Percentiles rank a stretch among this genome's conserved stretches.
These are phyloP conservation scores for Sprattus sprattus DNA, from an alignment of 2,113 vertebrate genomes.

Conservation along the genomic window DNA sequence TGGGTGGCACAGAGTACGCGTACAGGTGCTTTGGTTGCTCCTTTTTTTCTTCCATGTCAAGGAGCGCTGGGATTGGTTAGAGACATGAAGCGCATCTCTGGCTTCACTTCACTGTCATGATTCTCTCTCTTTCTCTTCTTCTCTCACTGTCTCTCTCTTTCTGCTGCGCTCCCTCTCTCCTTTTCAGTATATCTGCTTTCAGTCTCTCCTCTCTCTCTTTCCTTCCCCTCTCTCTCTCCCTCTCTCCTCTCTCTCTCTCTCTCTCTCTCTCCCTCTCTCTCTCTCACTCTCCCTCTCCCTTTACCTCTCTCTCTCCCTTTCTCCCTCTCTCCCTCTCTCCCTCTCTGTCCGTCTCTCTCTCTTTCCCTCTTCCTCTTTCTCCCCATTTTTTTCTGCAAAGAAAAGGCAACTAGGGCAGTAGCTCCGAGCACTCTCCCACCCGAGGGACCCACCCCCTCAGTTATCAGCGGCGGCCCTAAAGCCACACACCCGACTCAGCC, in stretches of 20 bases:
- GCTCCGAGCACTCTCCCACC: neutral
- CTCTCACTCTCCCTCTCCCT: neutral
- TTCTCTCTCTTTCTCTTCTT: neutral
- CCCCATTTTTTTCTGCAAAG: neutral
- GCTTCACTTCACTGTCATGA: neutral
- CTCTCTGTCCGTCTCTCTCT: neutral
- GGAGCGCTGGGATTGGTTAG: neutral
- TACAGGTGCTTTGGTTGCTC: slow-evolving; percentile 26
- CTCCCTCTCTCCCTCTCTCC: neutral
- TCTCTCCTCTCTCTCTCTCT: neutral
- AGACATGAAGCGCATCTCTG: neutral
- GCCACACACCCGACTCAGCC: neutral
- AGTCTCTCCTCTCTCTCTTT: neutral
- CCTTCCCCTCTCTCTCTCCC: neutral
- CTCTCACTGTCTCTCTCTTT: neutral
- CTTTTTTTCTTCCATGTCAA: neutral
- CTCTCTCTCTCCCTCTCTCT: slow-evolving; percentile 7
- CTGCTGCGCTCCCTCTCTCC: neutral
- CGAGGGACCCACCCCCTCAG: neutral
- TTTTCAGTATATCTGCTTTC: too few relatives aligned
- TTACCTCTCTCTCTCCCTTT: too few relatives aligned
- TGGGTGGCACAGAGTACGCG: neutral
- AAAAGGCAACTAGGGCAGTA: neutral
- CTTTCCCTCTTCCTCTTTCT: neutral
- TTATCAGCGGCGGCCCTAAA: neutral